phyloP scores from a whole-genome alignment of 2,113 vertebrate genomes.

The Cavia aperea region DNA sequence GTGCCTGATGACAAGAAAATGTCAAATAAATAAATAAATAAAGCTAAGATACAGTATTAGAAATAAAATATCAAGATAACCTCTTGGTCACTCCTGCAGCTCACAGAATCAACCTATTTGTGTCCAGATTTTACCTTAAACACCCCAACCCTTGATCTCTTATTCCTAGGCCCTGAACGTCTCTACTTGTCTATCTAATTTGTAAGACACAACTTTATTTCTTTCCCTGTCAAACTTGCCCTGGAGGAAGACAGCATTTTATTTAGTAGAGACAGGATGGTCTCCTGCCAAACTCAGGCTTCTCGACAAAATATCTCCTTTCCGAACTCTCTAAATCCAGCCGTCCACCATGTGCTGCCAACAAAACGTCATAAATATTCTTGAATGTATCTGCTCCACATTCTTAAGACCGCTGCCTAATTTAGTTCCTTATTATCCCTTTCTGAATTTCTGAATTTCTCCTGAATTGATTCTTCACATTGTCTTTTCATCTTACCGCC shows the following conservation, averaged over 20 bases:
- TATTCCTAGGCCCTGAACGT: background rate
- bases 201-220: background rate
- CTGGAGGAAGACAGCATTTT: background rate
- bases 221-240: background rate
- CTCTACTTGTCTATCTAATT: background rate
- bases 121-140: background rate
- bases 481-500: background rate
- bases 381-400: background rate
- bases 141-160: background rate
- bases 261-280: background rate
- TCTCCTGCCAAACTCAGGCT: background rate
- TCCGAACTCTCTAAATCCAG: background rate
- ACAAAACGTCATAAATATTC: background rate
- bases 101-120: background rate
- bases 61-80: background rate
- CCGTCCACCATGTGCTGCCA: background rate
- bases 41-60: background rate
- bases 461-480: background rate
- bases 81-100: too few relatives aligned
- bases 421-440: background rate
- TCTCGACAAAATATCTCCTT: background rate
- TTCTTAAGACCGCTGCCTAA: background rate
- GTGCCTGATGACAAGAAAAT: background rate
- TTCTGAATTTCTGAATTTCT: background rate
- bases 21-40: background rate